Base-by-base conservation (phyloP, 2,113 vertebrate genomes). In the Nycticebus coucang region DNA sequence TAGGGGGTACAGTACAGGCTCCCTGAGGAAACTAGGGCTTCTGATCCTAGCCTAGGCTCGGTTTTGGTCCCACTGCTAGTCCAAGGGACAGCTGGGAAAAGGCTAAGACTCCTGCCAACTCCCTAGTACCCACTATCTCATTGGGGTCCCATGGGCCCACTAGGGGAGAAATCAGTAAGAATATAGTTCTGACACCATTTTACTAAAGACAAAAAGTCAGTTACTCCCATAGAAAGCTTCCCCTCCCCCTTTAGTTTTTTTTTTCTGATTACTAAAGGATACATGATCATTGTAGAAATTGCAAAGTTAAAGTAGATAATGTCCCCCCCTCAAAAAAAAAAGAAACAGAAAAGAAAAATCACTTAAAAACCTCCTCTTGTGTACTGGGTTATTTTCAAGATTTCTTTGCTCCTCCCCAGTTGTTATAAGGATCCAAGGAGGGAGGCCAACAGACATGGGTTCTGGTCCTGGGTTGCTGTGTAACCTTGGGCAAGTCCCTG, bases 401-500 rank as follows among this genome's bases (percentile, higher is more conserved):
- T 64, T 79, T 91, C 45, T 91, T 89, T 78, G 55, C 30, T 79
- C 37, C n/a, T 15, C 87, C 33, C 66, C 50, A 19, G 5, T 77
- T 50, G 3, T 87, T 41, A 59, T 45, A 92, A 79, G 22, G 69
- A 90, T 53, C 28, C 24, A 22, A 33, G 62, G n/a, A 35, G 33
- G 41, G 33, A 79, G 60, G 59, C 78, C 28, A 62, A 60, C 81
- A 92, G 81, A 66, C 26, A 62, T 74, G 86, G 86, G 71, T 83
- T 66, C 80, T 66, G 19, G 37, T 91, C 50, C 78, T 82, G 57
- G 68, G 88, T 92, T 82, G 68, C 93, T 80, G 75, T 84, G 92
- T 96, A 95, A 97, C 97, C 96, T 96, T 97, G 93, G 86, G 30
- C 55, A 78, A 94, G 88, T 93, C 86, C 66, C 91, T 78, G 68